Evolutionary conservation across 2,888 invertebrate species (phyloP), one percentile per base, ranked within the genome.

Genomic region (Camponotus fellah): DNA sequence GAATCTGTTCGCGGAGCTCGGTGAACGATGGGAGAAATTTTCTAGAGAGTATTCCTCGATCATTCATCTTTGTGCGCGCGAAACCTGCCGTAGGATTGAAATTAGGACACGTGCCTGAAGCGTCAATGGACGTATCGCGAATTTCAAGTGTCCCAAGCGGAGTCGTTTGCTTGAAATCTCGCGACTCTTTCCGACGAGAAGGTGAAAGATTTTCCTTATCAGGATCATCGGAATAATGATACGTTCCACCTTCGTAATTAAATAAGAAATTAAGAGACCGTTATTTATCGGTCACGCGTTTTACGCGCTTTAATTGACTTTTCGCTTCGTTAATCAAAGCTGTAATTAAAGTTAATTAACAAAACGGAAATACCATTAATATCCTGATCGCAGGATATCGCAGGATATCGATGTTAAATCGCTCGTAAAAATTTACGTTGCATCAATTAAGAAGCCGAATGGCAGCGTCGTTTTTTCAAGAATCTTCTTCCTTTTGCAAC

Each of bases 101-200:
- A 62, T 80, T 80, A 14, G 72, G 72, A 80, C 60, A 62, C 37
- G 46, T 71, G 60, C 3, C 49, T 26, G 46, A 12, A 69, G 12
- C 32, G 10, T 79, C 58, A 79, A 34, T 43, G 34, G 10, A n/a
- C 32, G 43, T 68, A 68, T 71, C 21, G n/a, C 26, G 4, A 56
- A 14, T 9, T 60, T 37, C 17, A 40, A 76, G 14, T 65, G 64
- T 14, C 60, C 5, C 21, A 46, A 32, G 37, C 5, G 12, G 17
- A 6, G 4, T 26, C 26, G 37, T 6, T 6, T 17, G 9, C 26
- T 21, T 65, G n/a, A 21, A 56, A 56, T 17, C 37, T 37, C 8
- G 26, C 10, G 26, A 17, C 43, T 46, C 17, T 8, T 4, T 14
- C 3, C 0, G 10, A 10, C 2, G 32, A 32, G 2, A 43, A 64